Evolutionary conservation across 2,888 invertebrate species (phyloP).

Genomic region (Leptinotarsa haldemani): DNA sequence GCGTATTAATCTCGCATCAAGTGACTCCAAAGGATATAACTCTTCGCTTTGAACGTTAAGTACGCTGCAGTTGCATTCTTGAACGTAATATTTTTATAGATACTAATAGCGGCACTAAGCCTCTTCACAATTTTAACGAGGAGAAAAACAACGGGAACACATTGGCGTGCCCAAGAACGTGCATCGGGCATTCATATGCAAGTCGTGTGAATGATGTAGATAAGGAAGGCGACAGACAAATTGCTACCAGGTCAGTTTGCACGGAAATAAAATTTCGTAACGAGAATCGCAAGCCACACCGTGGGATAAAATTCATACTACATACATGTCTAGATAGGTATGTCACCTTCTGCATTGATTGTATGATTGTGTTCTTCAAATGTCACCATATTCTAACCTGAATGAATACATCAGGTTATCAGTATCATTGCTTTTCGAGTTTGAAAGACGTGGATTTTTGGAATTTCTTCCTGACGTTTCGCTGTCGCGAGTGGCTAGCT

Average conservation of each 20-base stretch:
- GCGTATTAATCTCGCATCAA: not conserved
- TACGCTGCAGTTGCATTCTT: conserved; percentile 14
- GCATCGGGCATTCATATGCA: not conserved
- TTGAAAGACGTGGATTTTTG: too few relatives aligned
- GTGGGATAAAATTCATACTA: too few relatives aligned
- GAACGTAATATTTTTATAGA: conserved; percentile 18
- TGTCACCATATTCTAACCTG: not conserved
- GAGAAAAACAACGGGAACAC: conserved; percentile 17
- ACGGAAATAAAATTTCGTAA: too few relatives aligned
- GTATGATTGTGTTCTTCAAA: not conserved
- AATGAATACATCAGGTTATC: not conserved
- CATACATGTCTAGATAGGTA: too few relatives aligned
- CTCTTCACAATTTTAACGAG: conserved; percentile 12
- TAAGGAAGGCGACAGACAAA: not conserved
- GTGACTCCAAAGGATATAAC: not conserved
- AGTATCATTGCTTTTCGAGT: too few relatives aligned
- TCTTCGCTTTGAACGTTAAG: not conserved
- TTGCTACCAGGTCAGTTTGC: not conserved
- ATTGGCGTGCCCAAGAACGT: conserved; percentile 9
- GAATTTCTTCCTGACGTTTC: too few relatives aligned
- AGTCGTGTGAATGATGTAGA: not conserved
- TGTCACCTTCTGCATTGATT: too few relatives aligned
- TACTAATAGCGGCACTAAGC: conserved; percentile 17
- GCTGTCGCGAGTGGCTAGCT: too few relatives aligned
- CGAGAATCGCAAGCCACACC: too few relatives aligned